Evolutionary conservation across 1,140 invertebrate genomes (phyloP).

Genomic region (Caenorhabditis briggsae): DNA sequence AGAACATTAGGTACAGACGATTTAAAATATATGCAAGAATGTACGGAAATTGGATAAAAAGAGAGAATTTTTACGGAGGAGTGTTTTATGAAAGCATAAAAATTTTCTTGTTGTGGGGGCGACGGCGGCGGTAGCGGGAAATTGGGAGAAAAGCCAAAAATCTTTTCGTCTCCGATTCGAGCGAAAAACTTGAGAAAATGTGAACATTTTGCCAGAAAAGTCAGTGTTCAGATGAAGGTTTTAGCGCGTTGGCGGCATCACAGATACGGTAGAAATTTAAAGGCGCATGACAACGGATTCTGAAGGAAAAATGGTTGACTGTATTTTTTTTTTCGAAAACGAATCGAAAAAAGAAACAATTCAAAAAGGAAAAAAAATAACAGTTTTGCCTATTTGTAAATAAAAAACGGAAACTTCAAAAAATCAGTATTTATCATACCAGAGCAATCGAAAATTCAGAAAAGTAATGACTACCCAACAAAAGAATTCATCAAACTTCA

Average conservation of each 20-base stretch:
- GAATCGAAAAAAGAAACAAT: too few relatives aligned
- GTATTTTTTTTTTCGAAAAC: too few relatives aligned
- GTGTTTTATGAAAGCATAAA: background rate
- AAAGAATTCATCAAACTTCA: background rate
- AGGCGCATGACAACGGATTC: background rate
- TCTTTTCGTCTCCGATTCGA: background rate
- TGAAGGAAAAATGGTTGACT: background rate
- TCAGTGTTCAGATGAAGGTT: background rate
- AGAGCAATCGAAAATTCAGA: too few relatives aligned
- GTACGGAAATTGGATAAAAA: background rate
- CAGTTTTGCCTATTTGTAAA: too few relatives aligned
- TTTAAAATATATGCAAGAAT: background rate
- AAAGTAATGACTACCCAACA: background rate
- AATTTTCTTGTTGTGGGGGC: background rate
- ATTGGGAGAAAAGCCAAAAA: background rate
- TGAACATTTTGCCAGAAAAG: background rate
- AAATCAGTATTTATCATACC: too few relatives aligned
- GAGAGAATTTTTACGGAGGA: background rate
- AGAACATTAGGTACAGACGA: background rate
- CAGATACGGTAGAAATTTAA: conserved; percentile 11
- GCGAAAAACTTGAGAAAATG: background rate
- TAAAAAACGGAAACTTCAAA: too few relatives aligned
- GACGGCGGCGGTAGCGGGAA: background rate
- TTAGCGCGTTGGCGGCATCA: conserved; percentile 2
- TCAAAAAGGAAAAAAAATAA: too few relatives aligned